Conservation (phyloP, 2,888 invertebrate genomes). For the Cybosia mesomella region DNA sequence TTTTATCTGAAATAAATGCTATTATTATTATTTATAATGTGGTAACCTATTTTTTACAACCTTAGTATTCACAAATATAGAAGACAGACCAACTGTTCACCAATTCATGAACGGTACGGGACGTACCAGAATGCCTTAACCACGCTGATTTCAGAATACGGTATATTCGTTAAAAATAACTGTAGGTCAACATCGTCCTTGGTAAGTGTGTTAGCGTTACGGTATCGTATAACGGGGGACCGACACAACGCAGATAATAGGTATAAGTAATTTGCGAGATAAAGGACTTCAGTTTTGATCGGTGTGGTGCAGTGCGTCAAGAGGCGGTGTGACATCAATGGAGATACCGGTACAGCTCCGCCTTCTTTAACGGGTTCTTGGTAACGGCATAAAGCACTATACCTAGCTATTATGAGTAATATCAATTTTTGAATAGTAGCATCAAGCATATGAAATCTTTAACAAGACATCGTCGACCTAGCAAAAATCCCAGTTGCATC, state of each 20-base stretch:
- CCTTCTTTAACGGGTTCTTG: background rate
- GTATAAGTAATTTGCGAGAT: conserved; percentile 31
- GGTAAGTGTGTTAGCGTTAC: conserved; percentile 53
- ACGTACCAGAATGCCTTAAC: background rate
- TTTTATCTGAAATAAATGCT: too few species aligned
- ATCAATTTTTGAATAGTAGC: too few species aligned
- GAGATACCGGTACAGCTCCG: background rate
- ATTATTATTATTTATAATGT: too few species aligned
- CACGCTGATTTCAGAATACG: background rate
- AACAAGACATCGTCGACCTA: too few species aligned
- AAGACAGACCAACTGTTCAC: too few species aligned
- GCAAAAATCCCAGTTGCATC: too few species aligned
- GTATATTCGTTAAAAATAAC: background rate
- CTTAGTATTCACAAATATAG: too few species aligned
- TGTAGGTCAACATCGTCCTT: conserved; percentile 45
- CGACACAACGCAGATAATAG: conserved; percentile 12
- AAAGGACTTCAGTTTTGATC: background rate
- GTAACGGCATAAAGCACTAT: too few species aligned
- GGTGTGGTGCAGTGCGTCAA: conserved; percentile 6
- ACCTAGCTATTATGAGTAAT: too few species aligned
- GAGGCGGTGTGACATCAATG: background rate
- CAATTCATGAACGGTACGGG: background rate
- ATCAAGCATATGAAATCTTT: too few species aligned
- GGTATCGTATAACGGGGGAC: conserved; percentile 59
- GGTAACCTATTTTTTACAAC: too few species aligned